phyloP scores from a whole-genome alignment of 1,140 invertebrate genomes.

The Melitaea cinxia region DNA sequence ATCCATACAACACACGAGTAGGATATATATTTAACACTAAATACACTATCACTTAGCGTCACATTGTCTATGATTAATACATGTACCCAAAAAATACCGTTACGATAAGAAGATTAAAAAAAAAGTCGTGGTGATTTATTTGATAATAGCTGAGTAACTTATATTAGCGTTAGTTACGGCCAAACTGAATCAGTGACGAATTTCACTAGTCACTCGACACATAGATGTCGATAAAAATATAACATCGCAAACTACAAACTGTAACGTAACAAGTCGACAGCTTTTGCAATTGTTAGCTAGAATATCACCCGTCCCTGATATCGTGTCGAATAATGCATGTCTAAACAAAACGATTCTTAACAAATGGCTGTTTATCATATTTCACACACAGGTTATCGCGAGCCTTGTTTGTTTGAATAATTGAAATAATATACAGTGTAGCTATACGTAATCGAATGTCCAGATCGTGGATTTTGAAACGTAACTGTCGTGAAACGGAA shows the following conservation, averaged over 20 bases:
- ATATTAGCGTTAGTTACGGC: background rate
- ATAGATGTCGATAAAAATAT: constrained; percentile 22
- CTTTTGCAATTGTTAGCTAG: constrained; percentile 22
- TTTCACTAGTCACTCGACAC: constrained; percentile 5
- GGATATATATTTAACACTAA: background rate
- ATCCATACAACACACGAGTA: constrained; percentile 3
- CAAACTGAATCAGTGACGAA: constrained; percentile 20
- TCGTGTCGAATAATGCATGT: constrained; percentile 25
- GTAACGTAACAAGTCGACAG: background rate
- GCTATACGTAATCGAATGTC: background rate
- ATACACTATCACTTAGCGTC: background rate
- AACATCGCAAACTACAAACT: background rate
- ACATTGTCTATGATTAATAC: constrained; percentile 15
- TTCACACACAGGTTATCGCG: background rate
- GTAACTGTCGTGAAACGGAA: background rate
- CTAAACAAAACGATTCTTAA: constrained; percentile 16
- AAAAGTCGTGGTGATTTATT: constrained; percentile 26
- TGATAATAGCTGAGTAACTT: constrained; percentile 11
- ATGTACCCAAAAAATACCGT: constrained; percentile 1
- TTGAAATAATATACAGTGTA: background rate
- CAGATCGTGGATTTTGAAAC: background rate
- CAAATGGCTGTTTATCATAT: constrained; percentile 11
- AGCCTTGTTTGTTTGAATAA: background rate
- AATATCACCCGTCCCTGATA: constrained; percentile 12
- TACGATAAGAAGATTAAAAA: constrained; percentile 11